Percentiles rank a stretch among this genome's conserved stretches.
Conservation (phyloP, 2,797 vertebrate species). For the Danio albolineatus region DNA sequence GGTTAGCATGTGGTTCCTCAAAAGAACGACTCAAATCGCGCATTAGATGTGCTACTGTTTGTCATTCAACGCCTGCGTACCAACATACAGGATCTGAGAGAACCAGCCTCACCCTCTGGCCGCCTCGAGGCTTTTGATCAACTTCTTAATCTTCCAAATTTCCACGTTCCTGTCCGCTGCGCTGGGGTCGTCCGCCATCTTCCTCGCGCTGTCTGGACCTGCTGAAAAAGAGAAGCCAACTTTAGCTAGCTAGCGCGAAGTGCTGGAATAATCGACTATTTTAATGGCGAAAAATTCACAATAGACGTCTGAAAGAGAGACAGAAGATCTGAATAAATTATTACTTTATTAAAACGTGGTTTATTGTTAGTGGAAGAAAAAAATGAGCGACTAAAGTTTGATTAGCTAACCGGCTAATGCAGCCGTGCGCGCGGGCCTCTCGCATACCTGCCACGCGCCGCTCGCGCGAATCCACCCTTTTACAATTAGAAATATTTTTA, state of each 20-base stretch:
- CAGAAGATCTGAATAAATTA: no score
- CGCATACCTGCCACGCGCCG: slow-evolving; percentile 24
- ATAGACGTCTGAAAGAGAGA: no score
- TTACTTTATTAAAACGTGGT: background rate
- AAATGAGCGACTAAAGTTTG: slow-evolving; percentile 12
- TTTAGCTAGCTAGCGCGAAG: slow-evolving; percentile 32
- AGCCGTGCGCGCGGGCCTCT: slow-evolving; percentile 18
- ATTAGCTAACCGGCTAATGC: slow-evolving; percentile 21
- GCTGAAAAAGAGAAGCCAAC: slow-evolving; percentile 33
- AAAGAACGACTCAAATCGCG: background rate
- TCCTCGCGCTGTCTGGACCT: slow-evolving; percentile 68
- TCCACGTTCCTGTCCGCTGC: slow-evolving; percentile 91
- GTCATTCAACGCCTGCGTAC: background rate
- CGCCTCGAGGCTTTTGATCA: slow-evolving; percentile 66
- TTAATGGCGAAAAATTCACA: no score
- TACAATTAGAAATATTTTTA: background rate
- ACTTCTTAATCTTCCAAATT: slow-evolving; percentile 78
- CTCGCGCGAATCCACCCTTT: slow-evolving; percentile 8
- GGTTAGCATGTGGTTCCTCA: slow-evolving; percentile 32
- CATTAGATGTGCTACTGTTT: background rate
- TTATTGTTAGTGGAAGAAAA: background rate
- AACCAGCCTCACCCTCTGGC: slow-evolving; percentile 53
- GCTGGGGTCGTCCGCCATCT: slow-evolving; percentile 91
- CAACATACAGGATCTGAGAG: background rate
- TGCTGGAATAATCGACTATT: background rate